Evolutionary conservation across 2,797 vertebrate genomes (phyloP).

Genomic region (Vipera latastei): DNA sequence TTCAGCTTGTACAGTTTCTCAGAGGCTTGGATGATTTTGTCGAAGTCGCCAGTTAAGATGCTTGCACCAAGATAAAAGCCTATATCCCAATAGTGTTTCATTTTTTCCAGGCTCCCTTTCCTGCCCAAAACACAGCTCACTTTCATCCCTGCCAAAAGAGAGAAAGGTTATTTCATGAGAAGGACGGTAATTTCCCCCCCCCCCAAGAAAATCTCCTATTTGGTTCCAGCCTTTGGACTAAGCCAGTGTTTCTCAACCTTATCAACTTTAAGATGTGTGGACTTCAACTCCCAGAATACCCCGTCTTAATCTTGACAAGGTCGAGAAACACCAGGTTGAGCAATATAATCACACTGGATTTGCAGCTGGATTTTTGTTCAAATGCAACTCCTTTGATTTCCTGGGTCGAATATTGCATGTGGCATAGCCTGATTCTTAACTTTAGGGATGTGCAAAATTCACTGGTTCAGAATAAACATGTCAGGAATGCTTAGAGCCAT

Average conservation of each 20-base stretch:
- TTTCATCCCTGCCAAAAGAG: slow-evolving; percentile 77
- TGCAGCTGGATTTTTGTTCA: background rate
- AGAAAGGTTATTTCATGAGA: fast-evolving
- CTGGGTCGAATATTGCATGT: background rate
- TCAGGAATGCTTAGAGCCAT: background rate
- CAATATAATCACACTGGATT: background rate
- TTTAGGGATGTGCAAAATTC: background rate
- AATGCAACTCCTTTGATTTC: background rate
- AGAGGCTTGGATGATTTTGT: slow-evolving; percentile 83
- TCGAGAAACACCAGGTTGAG: background rate
- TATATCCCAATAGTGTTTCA: slow-evolving; percentile 91
- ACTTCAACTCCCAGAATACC: background rate
- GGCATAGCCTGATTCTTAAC: background rate
- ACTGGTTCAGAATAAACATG: background rate
- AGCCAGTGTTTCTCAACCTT: background rate
- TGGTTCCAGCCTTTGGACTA: background rate
- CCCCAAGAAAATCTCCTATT: background rate
- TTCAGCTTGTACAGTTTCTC: slow-evolving; percentile 89
- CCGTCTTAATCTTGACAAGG: background rate
- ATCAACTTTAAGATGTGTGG: background rate
- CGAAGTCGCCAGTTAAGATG: slow-evolving; percentile 80
- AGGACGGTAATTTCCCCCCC: background rate
- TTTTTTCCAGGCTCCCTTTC: slow-evolving; percentile 86
- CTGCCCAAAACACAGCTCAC: slow-evolving; percentile 84
- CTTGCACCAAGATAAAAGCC: slow-evolving; percentile 89